Base-by-base conservation (phyloP, 2,888 invertebrate genomes). In the Deilephila porcellus region DNA sequence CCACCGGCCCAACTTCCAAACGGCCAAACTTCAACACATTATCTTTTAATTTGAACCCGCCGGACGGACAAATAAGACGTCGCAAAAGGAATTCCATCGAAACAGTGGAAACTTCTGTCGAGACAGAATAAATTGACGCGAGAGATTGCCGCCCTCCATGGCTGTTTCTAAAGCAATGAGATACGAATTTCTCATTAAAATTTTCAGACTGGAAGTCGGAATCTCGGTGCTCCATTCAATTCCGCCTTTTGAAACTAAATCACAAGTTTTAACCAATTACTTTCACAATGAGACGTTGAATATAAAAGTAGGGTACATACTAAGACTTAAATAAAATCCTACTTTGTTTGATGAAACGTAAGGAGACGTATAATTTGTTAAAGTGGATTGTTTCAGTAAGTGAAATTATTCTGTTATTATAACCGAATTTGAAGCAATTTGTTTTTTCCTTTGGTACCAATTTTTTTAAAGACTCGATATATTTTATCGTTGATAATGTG, bases 181-280 rank as follows among this genome's bases (percentile, higher is more conserved):
- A 91, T 91, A 90, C 91, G 91, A 92, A 92, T 86, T 92, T 92
- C 92, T 93, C 92, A 93, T 93, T 93, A 92, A 93, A 93, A 92
- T 93, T 90, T 92, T 85, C 86, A 85, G 85, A 86, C 87, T 85
- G 85, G 85, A 88, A 89, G 86, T 88, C 85, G 85, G 87, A 89
- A 85, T 89, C 88, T 88, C 89, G 87, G 86, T 87, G 83, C 83
- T 86, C 86, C 84, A 88, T 91, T 92, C 90, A 91, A 91, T 90
- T 88, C 88, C 81, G 85, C 86, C 91, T 91, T 92, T 92, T 90
- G 90, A 91, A 92, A 92, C 90, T 91, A 89, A 91, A 90, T 91
- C 87, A 86, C 86, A 90, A 93, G 90, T 92, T 92, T 88, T 87
- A 88, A 89, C 86, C 87, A 89, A 93, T 90, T 88, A 90, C 88